Percentiles rank a stretch among this genome's conserved stretches.
Evolutionary conservation across 64 coral and sea anemone species (phyloP).

Genomic region (Pachyseris speciosa): DNA sequence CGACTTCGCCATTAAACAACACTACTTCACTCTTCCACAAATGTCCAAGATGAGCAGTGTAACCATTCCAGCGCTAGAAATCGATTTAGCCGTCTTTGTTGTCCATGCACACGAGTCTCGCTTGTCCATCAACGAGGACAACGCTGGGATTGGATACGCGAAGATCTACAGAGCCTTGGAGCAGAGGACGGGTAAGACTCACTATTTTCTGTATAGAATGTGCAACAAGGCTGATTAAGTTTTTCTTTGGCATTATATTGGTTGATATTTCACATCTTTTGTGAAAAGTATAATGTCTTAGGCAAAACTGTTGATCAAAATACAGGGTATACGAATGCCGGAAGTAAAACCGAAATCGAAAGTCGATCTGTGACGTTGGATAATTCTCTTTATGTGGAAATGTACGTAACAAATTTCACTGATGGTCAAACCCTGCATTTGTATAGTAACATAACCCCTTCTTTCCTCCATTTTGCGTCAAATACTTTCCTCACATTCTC

Average conservation of each 20-base stretch:
- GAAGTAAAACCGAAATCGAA: background rate
- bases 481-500: too few species aligned
- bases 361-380: too few species aligned
- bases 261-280: background rate
- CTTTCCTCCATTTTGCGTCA: too few species aligned
- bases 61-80: background rate
- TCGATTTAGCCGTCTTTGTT: constrained; percentile 77
- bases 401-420: too few species aligned
- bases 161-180: constrained; percentile 71
- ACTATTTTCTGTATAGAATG: too few species aligned
- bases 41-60: constrained; percentile 46
- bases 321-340: background rate
- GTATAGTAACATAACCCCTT: too few species aligned
- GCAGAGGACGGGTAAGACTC: constrained; percentile 39
- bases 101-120: constrained; percentile 82
- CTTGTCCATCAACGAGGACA: constrained; percentile 68
- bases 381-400: too few species aligned
- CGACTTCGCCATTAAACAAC: background rate
- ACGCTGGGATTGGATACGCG: constrained; percentile 65
- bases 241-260: background rate
- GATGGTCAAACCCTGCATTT: too few species aligned
- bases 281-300: background rate
- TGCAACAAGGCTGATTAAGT: background rate
- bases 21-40: constrained; percentile 54
- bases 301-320: background rate